A percentile compares a stretch with the other conserved stretches of the same genome.
Conservation (phyloP, 2,113 vertebrate genomes). For the Pterocles orientalis region DNA sequence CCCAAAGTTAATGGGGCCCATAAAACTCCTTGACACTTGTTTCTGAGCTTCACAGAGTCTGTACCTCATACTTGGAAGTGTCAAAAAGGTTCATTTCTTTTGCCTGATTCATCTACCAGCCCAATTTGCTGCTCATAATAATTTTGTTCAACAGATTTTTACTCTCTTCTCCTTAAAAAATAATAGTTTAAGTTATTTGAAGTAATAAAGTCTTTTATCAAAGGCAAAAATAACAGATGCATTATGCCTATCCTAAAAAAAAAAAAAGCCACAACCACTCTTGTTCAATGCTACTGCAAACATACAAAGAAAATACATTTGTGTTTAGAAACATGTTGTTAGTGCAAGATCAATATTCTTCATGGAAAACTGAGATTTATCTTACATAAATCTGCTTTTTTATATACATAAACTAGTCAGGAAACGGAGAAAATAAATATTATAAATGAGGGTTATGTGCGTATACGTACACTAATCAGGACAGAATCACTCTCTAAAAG, state of each 20-base stretch:
- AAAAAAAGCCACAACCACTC: neutral
- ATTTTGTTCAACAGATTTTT: neutral
- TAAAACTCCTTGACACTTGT: conserved; percentile 28
- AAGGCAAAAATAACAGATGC: neutral
- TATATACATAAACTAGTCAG: neutral
- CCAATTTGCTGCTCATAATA: neutral
- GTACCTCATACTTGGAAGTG: neutral
- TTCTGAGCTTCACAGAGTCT: neutral
- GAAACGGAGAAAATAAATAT: neutral
- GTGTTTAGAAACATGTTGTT: neutral
- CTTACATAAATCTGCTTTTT: neutral
- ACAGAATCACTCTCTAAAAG: neutral
- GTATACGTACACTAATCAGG: rapidly evolving
- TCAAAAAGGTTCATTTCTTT: neutral
- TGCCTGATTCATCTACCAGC: neutral
- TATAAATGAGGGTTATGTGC: neutral
- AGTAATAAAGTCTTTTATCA: neutral
- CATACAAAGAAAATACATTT: neutral
- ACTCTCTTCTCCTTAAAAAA: neutral
- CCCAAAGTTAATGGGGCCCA: conserved; percentile 15
- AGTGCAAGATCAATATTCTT: neutral
- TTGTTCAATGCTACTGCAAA: neutral
- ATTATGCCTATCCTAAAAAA: neutral
- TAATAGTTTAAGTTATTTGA: neutral
- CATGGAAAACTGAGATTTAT: neutral